phyloP scores from a whole-genome alignment of 2,888 invertebrate species.

The Cosmopolites sordidus region DNA sequence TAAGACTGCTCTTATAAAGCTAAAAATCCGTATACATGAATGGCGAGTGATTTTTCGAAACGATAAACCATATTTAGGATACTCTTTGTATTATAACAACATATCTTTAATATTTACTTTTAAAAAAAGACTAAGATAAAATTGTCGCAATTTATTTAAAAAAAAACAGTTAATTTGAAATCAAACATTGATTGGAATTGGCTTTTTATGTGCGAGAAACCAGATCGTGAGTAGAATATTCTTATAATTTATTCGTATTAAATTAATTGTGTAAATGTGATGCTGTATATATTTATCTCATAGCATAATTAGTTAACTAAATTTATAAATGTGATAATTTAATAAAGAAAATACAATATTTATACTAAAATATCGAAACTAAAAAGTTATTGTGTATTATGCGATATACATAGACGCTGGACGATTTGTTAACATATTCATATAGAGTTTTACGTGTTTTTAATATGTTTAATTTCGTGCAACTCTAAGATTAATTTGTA shows the following conservation, averaged over 20 bases:
- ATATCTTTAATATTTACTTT: background rate
- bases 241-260: background rate
- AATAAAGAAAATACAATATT: too few relatives aligned
- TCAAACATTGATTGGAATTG: background rate
- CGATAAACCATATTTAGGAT: too few relatives aligned
- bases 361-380: too few relatives aligned
- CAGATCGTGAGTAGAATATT: background rate
- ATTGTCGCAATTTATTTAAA: too few relatives aligned
- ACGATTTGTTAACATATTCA: too few relatives aligned
- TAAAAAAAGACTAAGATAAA: background rate
- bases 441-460: too few relatives aligned
- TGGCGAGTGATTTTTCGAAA: too few relatives aligned
- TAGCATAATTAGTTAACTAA: constrained; percentile 1
- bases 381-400: too few relatives aligned
- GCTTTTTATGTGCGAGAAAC: background rate
- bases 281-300: background rate
- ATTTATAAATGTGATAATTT: constrained; percentile 1
- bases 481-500: background rate
- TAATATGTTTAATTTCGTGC: too few relatives aligned
- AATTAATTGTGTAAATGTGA: background rate
- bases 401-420: too few relatives aligned
- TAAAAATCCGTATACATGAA: too few relatives aligned
- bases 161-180: background rate
- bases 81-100: background rate
- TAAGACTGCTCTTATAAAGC: too few relatives aligned